Base-by-base conservation (phyloP, 2,888 invertebrate genomes). In the Silvanus unidentatus region DNA sequence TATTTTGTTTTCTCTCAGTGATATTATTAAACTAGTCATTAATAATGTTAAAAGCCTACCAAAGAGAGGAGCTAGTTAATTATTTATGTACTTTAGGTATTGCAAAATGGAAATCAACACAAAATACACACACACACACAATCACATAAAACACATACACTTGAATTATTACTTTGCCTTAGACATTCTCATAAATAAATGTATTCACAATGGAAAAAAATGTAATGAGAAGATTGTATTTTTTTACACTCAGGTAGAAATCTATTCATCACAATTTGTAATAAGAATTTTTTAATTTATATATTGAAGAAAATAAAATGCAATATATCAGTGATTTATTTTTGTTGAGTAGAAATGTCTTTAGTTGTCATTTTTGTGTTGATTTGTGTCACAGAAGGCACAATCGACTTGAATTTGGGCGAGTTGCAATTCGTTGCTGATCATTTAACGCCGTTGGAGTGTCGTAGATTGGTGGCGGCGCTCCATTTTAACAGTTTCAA, bases 371-470 rank as follows among this genome's bases (percentile, higher is more conserved):
- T 22, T 22, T 22, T 22, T 5, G 3, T 22, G 3, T 5, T 22
- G 4, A 3, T 22, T 3, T 22, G 22, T 22, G 3, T 8, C 4
- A 32, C 10, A n/a, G 10, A 32, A 5, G 13, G 5, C 32, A 71
- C 68, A 1, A 65, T 71, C 10, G 72, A 72, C 49, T 51, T 71
- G 41, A 71, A 71, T 52, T 45, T 63, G 16, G 50, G 66, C 1
- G 70, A 72, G 54, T 54, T 76, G 30, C 69, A 76, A 53, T 79
- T 81, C 58, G 57, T 84, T 44, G 75, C 82, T 15, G 73, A 75
- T 43, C 78, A 77, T 60, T 64, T 84, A 50, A 73, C 76, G 40
- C 60, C 63, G 8, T 68, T 72, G 54, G 80, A 83, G 66, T 84
- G 83, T 57, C 72, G 76, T 38, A 68, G 68, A 53, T 70, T 84